Percentiles rank a stretch among this genome's conserved stretches.
Conservation (phyloP, 1,140 invertebrate genomes). For the Drosophila pachea region DNA sequence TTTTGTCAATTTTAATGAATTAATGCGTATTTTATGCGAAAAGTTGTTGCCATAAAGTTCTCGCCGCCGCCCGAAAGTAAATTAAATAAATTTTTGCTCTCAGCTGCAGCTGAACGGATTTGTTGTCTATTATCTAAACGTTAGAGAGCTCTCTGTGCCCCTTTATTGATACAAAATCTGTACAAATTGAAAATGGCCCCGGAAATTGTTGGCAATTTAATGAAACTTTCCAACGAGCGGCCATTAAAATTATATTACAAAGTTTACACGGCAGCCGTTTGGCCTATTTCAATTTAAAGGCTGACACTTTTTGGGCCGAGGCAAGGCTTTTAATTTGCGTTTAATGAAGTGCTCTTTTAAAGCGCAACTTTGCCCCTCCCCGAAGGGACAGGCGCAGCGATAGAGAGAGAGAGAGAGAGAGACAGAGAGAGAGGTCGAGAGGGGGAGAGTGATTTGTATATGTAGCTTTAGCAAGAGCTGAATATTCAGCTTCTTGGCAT, state of each 20-base stretch:
- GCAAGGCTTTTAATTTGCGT: constrained; percentile 52
- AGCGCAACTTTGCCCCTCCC: constrained; percentile 8
- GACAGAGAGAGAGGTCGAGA: no score
- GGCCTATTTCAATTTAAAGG: constrained; percentile 46
- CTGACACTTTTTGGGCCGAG: constrained; percentile 25
- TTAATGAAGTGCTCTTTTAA: constrained; percentile 53
- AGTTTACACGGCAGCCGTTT: constrained; percentile 53
- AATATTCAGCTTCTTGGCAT: constrained; percentile 18
- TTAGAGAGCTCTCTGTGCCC: constrained; percentile 38
- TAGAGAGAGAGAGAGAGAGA: no score
- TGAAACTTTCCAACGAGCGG: constrained; percentile 35
- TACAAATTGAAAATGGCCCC: constrained; percentile 64
- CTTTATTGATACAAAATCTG: constrained; percentile 70
- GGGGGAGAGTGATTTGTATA: not conserved
- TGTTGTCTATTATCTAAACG: constrained; percentile 70
- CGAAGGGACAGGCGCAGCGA: no score
- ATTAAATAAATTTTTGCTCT: constrained; percentile 70
- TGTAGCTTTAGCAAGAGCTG: not conserved
- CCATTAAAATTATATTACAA: constrained; percentile 74
- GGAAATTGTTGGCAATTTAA: constrained; percentile 58
- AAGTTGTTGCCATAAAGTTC: constrained; percentile 50
- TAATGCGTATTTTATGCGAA: constrained; percentile 76
- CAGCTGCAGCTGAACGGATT: not conserved
- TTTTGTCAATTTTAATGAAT: constrained; percentile 76
- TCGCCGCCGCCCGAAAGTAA: constrained; percentile 54